Conservation (phyloP, 2,797 vertebrate genomes). For the Buceros bicornis region DNA sequence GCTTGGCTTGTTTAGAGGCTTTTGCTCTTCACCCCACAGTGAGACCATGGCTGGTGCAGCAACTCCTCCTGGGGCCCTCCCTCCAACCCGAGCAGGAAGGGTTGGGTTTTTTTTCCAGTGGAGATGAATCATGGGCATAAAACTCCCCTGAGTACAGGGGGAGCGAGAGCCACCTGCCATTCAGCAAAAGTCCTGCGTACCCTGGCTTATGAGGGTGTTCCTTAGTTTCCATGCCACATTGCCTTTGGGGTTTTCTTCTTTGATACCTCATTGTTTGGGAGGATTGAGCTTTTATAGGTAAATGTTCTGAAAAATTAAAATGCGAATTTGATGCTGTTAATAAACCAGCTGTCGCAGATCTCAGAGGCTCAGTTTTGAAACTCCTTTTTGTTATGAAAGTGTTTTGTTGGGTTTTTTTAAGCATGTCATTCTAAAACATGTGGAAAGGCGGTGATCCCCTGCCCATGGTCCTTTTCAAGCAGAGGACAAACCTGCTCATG, state of each 20-base stretch:
- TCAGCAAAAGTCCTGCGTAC: rapidly evolving
- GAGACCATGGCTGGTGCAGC: neutral
- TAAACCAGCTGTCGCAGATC: neutral
- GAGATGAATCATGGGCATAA: neutral
- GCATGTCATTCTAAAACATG: neutral
- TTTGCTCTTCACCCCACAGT: neutral
- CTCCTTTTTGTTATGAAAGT: neutral
- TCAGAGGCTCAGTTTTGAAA: neutral
- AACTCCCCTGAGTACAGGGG: rapidly evolving
- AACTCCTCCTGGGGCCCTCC: neutral
- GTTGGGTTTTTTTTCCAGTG: rapidly evolving
- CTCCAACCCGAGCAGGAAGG: neutral
- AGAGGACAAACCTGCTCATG: neutral
- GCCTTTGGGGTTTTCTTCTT: slow-evolving; percentile 21
- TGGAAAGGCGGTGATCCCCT: neutral
- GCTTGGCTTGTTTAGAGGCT: neutral
- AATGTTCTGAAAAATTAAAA: slow-evolving; percentile 54
- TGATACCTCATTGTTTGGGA: neutral
- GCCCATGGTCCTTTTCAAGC: neutral
- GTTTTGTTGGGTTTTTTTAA: neutral
- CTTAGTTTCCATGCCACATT: neutral
- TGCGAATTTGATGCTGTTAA: neutral
- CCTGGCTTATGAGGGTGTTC: neutral
- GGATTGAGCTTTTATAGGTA: slow-evolving; percentile 17
- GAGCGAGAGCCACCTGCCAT: neutral